A percentile compares a stretch with the other conserved stretches of the same genome.
Conservation (phyloP, 2,797 vertebrate genomes). For the Lacerta viridis region DNA sequence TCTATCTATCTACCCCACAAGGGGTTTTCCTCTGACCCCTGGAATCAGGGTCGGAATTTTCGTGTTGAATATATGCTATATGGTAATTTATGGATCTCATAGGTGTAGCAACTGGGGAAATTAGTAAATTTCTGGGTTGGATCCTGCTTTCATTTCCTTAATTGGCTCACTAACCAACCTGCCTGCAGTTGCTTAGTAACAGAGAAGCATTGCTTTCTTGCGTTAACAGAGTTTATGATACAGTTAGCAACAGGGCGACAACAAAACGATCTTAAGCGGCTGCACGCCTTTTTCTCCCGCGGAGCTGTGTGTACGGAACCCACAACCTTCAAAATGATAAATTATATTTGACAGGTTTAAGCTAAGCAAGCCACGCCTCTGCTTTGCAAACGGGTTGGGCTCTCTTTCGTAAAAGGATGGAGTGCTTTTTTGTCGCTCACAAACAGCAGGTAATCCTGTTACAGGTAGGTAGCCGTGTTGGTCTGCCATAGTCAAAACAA, state of each 20-base stretch:
- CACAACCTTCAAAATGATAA: background rate
- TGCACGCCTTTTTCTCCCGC: background rate
- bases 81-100: too few relatives aligned
- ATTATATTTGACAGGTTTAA: constrained; percentile 23
- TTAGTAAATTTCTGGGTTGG: background rate
- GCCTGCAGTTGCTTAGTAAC: background rate
- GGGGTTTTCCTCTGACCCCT: too few relatives aligned
- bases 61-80: too few relatives aligned
- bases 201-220: background rate
- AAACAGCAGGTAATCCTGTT: too few relatives aligned
- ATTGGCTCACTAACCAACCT: background rate
- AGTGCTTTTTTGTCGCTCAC: too few relatives aligned
- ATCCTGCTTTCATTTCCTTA: background rate
- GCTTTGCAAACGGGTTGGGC: background rate
- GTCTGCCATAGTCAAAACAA: too few relatives aligned
- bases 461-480: too few relatives aligned
- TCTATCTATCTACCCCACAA: too few relatives aligned
- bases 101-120: too few relatives aligned
- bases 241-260: background rate
- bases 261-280: background rate
- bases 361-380: background rate
- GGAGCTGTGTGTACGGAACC: background rate
- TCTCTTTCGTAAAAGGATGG: fast-evolving
- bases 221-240: constrained; percentile 17
- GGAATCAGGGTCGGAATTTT: too few relatives aligned